Percentiles rank a stretch among this genome's conserved stretches.
These are phyloP conservation scores for Margarornis squamiger DNA, from an alignment of 2,797 vertebrate species.

Conservation along the genomic window DNA sequence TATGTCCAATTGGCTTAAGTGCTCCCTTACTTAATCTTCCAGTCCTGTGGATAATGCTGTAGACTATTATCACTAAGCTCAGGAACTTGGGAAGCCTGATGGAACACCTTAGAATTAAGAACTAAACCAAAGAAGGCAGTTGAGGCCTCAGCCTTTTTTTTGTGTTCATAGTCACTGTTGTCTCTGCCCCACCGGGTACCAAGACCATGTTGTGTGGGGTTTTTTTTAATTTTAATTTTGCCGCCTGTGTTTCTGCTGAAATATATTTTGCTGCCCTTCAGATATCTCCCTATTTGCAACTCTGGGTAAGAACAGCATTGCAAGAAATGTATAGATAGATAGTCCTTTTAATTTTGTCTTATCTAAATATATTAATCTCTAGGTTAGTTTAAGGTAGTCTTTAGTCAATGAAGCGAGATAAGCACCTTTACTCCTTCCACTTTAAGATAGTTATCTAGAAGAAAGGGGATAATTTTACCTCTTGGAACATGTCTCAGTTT, in stretches of 20 bases:
- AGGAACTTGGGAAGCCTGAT: background rate
- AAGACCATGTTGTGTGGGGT: background rate
- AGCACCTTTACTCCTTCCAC: slow-evolving; percentile 27
- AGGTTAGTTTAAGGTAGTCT: slow-evolving; percentile 40
- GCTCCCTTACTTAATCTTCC: background rate
- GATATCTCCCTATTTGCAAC: background rate
- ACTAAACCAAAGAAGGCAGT: background rate
- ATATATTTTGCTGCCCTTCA: background rate
- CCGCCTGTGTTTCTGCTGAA: background rate
- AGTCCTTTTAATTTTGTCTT: slow-evolving; percentile 40
- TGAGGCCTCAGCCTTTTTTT: background rate
- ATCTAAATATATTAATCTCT: slow-evolving; percentile 1
- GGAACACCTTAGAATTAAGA: background rate
- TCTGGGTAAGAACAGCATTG: background rate
- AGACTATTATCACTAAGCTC: background rate
- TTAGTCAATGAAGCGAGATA: slow-evolving; percentile 25
- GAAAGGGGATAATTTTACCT: slow-evolving; percentile 9
- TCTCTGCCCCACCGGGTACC: background rate
- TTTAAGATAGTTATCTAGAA: slow-evolving; percentile 17
- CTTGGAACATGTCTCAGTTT: background rate
- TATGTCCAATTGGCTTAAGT: background rate
- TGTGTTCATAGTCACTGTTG: background rate
- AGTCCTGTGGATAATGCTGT: background rate
- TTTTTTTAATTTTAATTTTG: background rate
- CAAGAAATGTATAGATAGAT: slow-evolving; percentile 10